Evolutionary conservation across 2,113 vertebrate genomes (phyloP).

Genomic region (Dasyurus viverrinus): DNA sequence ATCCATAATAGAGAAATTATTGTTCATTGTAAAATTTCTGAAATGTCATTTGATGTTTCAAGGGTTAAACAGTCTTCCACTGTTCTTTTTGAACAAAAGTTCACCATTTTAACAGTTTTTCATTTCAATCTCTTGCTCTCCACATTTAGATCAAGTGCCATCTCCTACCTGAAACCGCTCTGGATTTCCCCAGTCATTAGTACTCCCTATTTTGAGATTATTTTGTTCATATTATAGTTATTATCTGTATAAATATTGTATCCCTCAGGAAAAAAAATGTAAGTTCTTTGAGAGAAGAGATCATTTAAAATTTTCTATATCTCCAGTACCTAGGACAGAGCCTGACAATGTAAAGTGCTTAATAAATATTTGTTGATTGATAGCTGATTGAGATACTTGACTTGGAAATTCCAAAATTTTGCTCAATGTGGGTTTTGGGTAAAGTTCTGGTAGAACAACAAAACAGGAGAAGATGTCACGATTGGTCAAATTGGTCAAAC

Average conservation of each 20-base stretch:
- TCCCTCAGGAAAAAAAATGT: not conserved
- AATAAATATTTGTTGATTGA: not conserved
- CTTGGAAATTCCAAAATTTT: not conserved
- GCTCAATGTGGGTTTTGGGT: not conserved
- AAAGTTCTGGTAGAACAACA: not conserved
- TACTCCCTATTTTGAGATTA: not conserved
- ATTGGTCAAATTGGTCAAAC: not conserved
- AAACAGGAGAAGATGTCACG: not conserved
- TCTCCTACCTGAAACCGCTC: not conserved
- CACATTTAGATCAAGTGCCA: not conserved
- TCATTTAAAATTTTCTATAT: not conserved
- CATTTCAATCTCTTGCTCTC: not conserved
- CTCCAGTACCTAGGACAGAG: not conserved
- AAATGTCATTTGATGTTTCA: not conserved
- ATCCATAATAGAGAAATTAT: not conserved
- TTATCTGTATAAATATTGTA: not conserved
- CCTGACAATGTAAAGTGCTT: not conserved
- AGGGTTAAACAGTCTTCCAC: not conserved
- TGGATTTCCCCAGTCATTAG: not conserved
- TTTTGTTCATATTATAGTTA: not conserved
- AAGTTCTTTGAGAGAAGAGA: not conserved
- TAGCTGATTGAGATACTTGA: not conserved
- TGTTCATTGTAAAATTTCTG: not conserved
- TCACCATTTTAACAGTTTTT: not conserved
- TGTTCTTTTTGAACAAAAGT: not conserved